A percentile compares a stretch with the other conserved stretches of the same genome.
These are phyloP conservation scores for Argopecten irradians DNA, from an alignment of 1,140 invertebrate genomes.

Conservation along the genomic window DNA sequence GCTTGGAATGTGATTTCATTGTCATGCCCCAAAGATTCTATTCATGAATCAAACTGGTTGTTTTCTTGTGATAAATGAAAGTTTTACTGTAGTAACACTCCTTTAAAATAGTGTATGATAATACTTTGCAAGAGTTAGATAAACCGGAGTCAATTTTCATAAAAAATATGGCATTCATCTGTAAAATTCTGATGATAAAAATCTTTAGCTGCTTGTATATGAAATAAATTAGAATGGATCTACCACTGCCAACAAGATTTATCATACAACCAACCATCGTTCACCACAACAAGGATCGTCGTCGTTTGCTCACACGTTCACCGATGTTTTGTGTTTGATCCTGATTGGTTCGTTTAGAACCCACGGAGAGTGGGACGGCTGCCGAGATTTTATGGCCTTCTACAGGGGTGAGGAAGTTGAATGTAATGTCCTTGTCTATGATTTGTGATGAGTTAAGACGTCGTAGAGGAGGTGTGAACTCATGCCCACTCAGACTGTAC, in stretches of 20 bases:
- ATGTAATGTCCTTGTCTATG: constrained; percentile 59
- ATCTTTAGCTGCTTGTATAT: not conserved
- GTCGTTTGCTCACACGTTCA: constrained; percentile 42
- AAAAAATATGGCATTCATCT: too few species aligned
- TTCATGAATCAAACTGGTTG: too few species aligned
- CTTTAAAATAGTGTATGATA: too few species aligned
- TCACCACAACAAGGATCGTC: constrained; percentile 46
- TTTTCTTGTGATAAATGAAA: too few species aligned
- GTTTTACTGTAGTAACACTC: too few species aligned
- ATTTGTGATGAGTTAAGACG: constrained; percentile 39
- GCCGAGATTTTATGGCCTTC: not conserved
- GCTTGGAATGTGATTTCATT: too few species aligned
- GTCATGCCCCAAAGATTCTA: too few species aligned
- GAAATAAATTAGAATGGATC: not conserved
- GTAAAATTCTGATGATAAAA: not conserved
- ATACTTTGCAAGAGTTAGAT: too few species aligned
- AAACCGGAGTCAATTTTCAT: too few species aligned
- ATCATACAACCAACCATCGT: too few species aligned
- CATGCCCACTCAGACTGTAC: not conserved
- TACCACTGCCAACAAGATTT: too few species aligned
- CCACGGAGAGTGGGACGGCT: not conserved
- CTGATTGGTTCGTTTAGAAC: constrained; percentile 17
- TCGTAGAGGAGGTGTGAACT: constrained; percentile 25
- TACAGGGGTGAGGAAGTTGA: constrained; percentile 54
- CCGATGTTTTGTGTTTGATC: not conserved